Evolutionary conservation across 2,797 vertebrate genomes (phyloP).

Genomic region (Trachurus trachurus): DNA sequence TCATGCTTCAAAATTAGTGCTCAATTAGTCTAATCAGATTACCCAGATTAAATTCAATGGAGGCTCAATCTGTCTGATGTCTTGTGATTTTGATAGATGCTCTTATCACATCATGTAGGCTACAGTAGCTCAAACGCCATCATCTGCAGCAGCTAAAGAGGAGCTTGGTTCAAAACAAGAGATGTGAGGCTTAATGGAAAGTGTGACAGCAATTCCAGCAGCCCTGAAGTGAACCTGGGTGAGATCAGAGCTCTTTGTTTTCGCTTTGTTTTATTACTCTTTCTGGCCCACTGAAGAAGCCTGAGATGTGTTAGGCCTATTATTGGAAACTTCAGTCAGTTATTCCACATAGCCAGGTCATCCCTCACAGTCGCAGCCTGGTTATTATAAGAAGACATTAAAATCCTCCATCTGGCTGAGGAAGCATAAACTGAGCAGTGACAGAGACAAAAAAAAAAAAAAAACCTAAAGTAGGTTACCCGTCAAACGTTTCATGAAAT

Average conservation of each 20-base stretch:
- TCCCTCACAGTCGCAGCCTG: slow-evolving; percentile 44
- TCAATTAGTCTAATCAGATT: slow-evolving; percentile 57
- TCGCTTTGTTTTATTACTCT: slow-evolving; percentile 59
- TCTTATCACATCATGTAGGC: slow-evolving; percentile 44
- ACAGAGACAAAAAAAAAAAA: slow-evolving; percentile 13
- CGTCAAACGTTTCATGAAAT: slow-evolving; percentile 26
- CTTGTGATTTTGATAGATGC: slow-evolving; percentile 44
- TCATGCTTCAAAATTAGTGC: slow-evolving; percentile 46
- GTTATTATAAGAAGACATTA: slow-evolving; percentile 59
- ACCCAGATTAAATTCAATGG: slow-evolving; percentile 39
- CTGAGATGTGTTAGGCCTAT: slow-evolving; percentile 52
- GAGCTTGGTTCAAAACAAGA: slow-evolving; percentile 14
- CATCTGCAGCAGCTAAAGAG: slow-evolving; percentile 9
- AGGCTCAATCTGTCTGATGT: slow-evolving; percentile 30
- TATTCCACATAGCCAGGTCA: slow-evolving; percentile 68
- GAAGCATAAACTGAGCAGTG: slow-evolving; percentile 21
- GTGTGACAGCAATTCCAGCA: slow-evolving; percentile 49
- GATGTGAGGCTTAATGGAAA: slow-evolving; percentile 46
- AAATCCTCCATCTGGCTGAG: slow-evolving; percentile 54
- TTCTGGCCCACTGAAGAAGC: slow-evolving; percentile 33
- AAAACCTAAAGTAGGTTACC: slow-evolving; percentile 53
- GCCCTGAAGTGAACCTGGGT: slow-evolving; percentile 32
- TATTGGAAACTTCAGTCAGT: slow-evolving; percentile 63
- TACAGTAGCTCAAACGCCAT: slow-evolving; percentile 23
- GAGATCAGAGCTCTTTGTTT: slow-evolving; percentile 39